Evolutionary conservation across 2,113 vertebrate species (phyloP).

Genomic region (Crypturellus undulatus): DNA sequence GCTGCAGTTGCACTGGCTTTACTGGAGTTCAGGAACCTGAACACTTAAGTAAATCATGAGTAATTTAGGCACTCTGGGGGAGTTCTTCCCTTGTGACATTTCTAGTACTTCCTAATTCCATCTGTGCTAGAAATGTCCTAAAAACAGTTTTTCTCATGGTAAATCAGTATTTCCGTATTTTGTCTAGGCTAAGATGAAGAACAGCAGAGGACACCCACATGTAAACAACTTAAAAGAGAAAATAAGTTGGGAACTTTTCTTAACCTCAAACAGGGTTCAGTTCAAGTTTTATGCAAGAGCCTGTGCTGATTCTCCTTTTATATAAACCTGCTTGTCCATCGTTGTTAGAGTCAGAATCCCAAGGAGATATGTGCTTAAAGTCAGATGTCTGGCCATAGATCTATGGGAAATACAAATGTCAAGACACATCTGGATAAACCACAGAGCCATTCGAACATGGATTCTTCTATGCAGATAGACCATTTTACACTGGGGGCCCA

Average conservation of each 20-base stretch:
- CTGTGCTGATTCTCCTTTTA: background rate
- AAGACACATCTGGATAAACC: background rate
- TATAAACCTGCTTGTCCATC: conserved; percentile 1
- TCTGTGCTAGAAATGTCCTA: background rate
- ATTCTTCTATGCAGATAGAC: background rate
- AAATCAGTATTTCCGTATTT: background rate
- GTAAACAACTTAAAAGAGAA: conserved; percentile 10
- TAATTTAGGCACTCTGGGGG: conserved; percentile 23
- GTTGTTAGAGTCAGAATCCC: background rate
- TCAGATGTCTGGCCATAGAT: background rate
- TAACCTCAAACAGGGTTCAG: background rate
- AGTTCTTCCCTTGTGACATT: background rate
- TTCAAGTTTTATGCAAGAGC: background rate
- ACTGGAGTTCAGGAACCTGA: background rate
- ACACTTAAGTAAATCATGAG: background rate
- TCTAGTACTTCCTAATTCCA: conserved; percentile 10
- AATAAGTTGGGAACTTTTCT: background rate
- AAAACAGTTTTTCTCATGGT: background rate
- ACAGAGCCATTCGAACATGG: background rate
- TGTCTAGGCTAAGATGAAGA: background rate
- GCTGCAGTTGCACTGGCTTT: background rate
- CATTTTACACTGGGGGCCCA: background rate
- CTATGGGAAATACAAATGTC: background rate
- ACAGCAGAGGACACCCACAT: background rate
- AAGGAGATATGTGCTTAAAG: background rate